Conservation (phyloP, 2,113 vertebrate genomes). For the Plotosus lineatus region DNA sequence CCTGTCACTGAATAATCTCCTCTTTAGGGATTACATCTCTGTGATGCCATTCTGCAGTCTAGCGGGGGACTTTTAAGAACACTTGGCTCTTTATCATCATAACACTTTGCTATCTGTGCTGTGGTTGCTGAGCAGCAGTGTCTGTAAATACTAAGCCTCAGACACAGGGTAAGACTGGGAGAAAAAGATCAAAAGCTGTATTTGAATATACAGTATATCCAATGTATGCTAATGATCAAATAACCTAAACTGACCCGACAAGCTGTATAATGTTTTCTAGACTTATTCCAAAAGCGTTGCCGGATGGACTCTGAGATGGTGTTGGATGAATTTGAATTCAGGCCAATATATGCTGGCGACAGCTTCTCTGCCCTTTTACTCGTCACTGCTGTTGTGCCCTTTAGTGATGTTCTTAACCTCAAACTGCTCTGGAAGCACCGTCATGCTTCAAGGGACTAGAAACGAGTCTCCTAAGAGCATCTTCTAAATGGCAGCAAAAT, state of each 20-base stretch:
- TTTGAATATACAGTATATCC: not conserved
- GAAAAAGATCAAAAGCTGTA: not conserved
- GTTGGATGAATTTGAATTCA: not conserved
- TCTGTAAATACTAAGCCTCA: constrained; percentile 34
- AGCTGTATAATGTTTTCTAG: not conserved
- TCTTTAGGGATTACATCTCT: constrained; percentile 11
- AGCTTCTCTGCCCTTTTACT: constrained; percentile 12
- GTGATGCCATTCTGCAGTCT: constrained; percentile 41
- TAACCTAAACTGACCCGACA: no score
- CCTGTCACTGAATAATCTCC: not conserved
- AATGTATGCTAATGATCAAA: not conserved
- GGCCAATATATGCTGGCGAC: constrained; percentile 3
- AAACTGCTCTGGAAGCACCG: not conserved
- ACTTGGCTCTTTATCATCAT: constrained; percentile 57
- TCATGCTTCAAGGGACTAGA: constrained; percentile 9
- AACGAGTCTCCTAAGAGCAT: constrained; percentile 15
- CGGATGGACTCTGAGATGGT: not conserved
- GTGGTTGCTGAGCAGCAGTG: constrained; percentile 57
- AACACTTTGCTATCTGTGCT: constrained; percentile 51
- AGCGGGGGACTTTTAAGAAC: constrained; percentile 52
- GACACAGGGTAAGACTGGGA: not conserved
- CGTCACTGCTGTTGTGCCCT: not conserved
- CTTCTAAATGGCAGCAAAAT: not conserved
- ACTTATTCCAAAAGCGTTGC: not conserved
- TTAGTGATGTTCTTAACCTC: constrained; percentile 7